phyloP scores from a whole-genome alignment of 2,113 vertebrate genomes.

The Oplegnathus fasciatus region DNA sequence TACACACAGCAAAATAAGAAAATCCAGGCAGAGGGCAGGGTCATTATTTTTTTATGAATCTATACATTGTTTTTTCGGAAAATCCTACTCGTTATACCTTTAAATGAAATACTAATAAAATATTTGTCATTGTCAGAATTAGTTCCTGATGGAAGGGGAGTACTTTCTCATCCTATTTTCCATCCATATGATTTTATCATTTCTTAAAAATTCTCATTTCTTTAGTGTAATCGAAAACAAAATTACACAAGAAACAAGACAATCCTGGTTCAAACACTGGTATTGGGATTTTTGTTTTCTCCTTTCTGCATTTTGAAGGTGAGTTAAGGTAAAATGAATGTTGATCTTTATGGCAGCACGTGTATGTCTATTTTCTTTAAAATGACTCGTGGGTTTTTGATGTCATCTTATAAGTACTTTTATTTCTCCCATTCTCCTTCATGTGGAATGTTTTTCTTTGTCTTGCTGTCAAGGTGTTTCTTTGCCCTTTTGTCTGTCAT shows the following conservation, averaged over 20 bases:
- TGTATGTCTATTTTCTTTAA: background rate
- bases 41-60: too few relatives aligned
- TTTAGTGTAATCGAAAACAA: background rate
- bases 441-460: conserved; percentile 13
- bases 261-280: too few relatives aligned
- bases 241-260: background rate
- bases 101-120: background rate
- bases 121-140: background rate
- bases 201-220: background rate
- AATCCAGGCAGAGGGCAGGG: too few relatives aligned
- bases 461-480: conserved; percentile 12
- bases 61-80: too few relatives aligned
- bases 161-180: background rate
- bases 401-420: background rate
- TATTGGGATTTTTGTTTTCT: background rate
- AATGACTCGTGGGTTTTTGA: background rate
- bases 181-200: background rate
- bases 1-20: too few relatives aligned
- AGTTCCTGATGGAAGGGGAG: background rate
- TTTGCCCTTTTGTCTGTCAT: conserved; percentile 16
- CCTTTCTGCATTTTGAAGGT: background rate
- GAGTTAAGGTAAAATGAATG: background rate
- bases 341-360: background rate
- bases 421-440: background rate
- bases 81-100: too few relatives aligned